Evolutionary conservation across 2,113 vertebrate genomes (phyloP).

Genomic region (Forbesichthys agassizii): DNA sequence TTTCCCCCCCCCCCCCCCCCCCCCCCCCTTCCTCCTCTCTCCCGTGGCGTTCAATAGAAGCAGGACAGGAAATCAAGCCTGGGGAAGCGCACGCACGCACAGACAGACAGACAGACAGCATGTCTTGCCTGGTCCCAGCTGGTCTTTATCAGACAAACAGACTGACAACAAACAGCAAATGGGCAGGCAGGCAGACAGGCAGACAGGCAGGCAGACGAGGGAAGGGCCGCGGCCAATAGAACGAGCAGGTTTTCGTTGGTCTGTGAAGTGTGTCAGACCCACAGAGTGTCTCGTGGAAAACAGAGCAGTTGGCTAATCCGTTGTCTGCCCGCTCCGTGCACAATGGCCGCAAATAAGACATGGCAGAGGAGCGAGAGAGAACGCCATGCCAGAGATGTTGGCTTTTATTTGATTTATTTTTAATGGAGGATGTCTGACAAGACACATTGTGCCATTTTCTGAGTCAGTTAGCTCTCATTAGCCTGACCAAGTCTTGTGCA

Average conservation of each 20-base stretch:
- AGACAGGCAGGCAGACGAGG: no score
- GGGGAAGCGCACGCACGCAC: no score
- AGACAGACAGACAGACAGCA: not conserved
- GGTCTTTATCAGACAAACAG: not conserved
- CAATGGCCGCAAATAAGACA: conserved; percentile 41
- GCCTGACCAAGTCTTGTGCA: not conserved
- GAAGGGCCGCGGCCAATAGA: not conserved
- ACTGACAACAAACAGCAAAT: no score
- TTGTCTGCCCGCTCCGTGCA: conserved; percentile 24
- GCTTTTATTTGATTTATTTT: conserved; percentile 4
- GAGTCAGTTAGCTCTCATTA: conserved; percentile 9
- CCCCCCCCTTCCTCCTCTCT: no score
- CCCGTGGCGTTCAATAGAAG: no score
- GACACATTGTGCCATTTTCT: conserved; percentile 24
- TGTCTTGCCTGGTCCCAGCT: not conserved
- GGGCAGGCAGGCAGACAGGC: no score
- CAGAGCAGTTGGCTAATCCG: conserved; percentile 25
- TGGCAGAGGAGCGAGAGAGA: conserved; percentile 4
- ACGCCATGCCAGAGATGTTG: not conserved
- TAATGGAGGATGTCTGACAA: conserved; percentile 38
- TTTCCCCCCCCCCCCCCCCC: no score
- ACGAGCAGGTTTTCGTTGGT: not conserved
- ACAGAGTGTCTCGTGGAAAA: conserved; percentile 31
- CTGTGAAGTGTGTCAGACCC: not conserved
- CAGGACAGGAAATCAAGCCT: not conserved